Evolutionary conservation across 2,888 invertebrate species (phyloP), one percentile per base, ranked within the genome.

Genomic region (Neocrepidodera transversa): DNA sequence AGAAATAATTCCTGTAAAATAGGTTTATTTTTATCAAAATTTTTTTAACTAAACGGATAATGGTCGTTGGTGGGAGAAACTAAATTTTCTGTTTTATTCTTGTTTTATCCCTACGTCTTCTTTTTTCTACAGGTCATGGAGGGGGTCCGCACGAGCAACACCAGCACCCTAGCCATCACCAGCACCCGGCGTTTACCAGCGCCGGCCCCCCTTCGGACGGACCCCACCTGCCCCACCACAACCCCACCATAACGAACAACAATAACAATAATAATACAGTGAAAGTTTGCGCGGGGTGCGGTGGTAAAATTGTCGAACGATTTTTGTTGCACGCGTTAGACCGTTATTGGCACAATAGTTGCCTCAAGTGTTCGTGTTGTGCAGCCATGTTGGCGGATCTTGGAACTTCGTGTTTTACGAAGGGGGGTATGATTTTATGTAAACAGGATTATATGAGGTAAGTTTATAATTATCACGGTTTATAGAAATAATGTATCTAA

Each of bases 341-440:
- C 84, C 85, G 94, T 80, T 95, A 93, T 82, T 96, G 96, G 96
- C 96, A 96, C 84, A 93, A 94, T 84, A 88, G 90, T 73, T 96
- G 96, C 81, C 87, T 96, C 75, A 96, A 95, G 83, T 96, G 96
- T 85, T 88, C 92, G 77, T 92, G 90, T 82, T 96, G 96, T 81
- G 89, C 89, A 68, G 90, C 91, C 68, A 90, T 90, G 79, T 85
- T 96, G 70, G 95, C 93, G 74, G 95, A 96, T 80, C 89, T 95
- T 80, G 95, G 94, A 65, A 85, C 88, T 68, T 92, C 94, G 76
- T 96, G 95, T 85, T 96, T 92, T 83, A 91, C 92, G 81, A 92
- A 92, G 84, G 89, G 91, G 67, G 93, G 93, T 74, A 93, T 96
- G 91, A 94, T 96, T 80, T 87, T 96, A 76, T 96, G 96, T 88